Base-by-base conservation (phyloP, 2,113 vertebrate genomes). In the Silurus glanis region DNA sequence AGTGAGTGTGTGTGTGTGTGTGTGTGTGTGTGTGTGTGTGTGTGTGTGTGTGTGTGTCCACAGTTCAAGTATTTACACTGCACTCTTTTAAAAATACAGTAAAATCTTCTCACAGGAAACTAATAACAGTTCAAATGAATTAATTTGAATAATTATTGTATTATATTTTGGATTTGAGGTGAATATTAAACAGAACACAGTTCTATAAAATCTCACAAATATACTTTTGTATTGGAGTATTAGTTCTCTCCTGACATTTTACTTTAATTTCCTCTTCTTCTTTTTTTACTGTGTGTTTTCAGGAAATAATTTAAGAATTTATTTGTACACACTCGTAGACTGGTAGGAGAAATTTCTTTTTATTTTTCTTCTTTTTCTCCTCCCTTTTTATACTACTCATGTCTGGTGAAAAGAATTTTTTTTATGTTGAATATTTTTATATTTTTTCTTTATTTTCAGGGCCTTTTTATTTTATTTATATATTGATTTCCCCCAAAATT, bases 11-110 rank as follows among this genome's bases (percentile, higher is more conserved):
- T 5, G 45, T 10, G 71, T 21, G 71, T 74, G 67, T 47, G 69
- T 72, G 71, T 74, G 71, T 49, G 71, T 74, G 71, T 74, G 72
- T 59, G 87, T 19, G 45, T 78, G 82, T 86, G 85, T 82, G 72
- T 2, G 21, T 47, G 64, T 25, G 71, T 72, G 78, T 21, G 45
- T 13, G 81, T 45, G 37, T 56, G 67, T 19, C 53, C 81, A 8
- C 56, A 23, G 59, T 55, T 67, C 66, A 9, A 64, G 25, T 83
- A 56, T 58, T 76, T 79, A 79, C 75, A 79, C 75, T 79, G 51
- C 23, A 53, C 12, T 56, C 75, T 17, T 71, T 8, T 47, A 47
- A 72, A 19, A 72, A 3, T 21, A 21, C 23, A 23, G 51, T 55
- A 25, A 78, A 78, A 78, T 5, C 28, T 0, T 3, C 51, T 55